Conservation (phyloP, 2,113 vertebrate species). For the Bettongia penicillata region DNA sequence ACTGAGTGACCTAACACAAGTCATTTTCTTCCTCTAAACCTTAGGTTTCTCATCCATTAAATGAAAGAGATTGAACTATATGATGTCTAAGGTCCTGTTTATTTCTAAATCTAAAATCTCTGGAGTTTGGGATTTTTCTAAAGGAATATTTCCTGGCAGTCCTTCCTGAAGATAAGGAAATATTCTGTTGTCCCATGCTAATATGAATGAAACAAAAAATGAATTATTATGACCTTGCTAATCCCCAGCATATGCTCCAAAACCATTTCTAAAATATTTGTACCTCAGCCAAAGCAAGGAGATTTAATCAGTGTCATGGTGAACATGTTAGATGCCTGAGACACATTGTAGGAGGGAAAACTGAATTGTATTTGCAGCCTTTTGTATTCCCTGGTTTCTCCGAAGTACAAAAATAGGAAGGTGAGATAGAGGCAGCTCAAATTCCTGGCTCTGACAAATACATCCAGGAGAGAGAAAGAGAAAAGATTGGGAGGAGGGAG, state of each 20-base stretch:
- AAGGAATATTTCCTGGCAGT: background rate
- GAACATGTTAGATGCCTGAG: background rate
- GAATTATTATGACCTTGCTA: background rate
- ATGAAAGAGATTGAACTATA: background rate
- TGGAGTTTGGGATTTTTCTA: background rate
- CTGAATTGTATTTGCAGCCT: background rate
- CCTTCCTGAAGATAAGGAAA: background rate
- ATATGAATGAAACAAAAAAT: background rate
- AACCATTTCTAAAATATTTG: accelerated
- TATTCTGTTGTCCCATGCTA: background rate
- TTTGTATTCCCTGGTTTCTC: slow-evolving; percentile 21
- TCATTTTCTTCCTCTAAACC: background rate
- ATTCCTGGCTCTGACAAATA: slow-evolving; percentile 42
- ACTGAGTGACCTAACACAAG: background rate
- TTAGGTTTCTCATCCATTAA: background rate
- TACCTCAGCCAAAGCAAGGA: background rate
- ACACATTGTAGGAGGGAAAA: background rate
- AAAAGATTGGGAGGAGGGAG: background rate
- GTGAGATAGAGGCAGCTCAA: slow-evolving; percentile 42
- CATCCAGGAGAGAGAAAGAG: slow-evolving; percentile 22
- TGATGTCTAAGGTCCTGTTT: background rate
- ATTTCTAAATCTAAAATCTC: background rate
- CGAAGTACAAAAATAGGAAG: slow-evolving; percentile 64
- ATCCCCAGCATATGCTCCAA: background rate
- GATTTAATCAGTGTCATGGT: background rate